These are phyloP conservation scores for Callionymus lyra DNA, from an alignment of 2,113 vertebrate genomes.

Conservation along the genomic window DNA sequence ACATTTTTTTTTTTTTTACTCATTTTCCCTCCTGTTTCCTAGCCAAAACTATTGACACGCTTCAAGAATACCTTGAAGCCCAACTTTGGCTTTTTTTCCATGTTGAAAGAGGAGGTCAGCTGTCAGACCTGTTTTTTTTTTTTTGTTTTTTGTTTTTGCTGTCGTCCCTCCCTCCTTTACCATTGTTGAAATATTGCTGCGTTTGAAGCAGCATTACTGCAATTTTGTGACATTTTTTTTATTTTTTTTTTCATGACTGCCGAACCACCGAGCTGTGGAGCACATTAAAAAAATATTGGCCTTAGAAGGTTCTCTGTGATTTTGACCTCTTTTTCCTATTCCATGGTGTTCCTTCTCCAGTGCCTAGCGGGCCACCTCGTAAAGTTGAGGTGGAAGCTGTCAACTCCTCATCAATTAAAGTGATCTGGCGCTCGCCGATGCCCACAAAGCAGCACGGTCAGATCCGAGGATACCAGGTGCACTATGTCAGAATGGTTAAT, in stretches of 20 bases:
- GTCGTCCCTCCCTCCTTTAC: conserved; percentile 57
- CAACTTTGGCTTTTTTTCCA: conserved; percentile 61
- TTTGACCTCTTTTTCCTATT: conserved; percentile 81
- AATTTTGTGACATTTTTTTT: conserved; percentile 69
- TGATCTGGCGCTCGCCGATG: conserved; percentile 95
- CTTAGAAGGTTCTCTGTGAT: conserved; percentile 75
- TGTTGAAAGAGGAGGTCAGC: conserved; percentile 77
- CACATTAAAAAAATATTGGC: conserved; percentile 40
- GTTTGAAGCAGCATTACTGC: conserved; percentile 70
- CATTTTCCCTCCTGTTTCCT: conserved; percentile 54
- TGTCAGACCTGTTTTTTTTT: conserved; percentile 70
- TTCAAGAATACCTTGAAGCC: conserved; percentile 78
- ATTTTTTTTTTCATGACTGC: conserved; percentile 42
- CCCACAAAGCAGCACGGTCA: conserved; percentile 97
- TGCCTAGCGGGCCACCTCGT: conserved; percentile 99
- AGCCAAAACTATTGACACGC: conserved; percentile 75
- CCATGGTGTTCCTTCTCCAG: conserved; percentile 98
- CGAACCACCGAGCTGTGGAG: conserved; percentile 50
- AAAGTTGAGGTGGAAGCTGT: conserved; percentile 99
- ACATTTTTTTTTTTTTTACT: conserved; percentile 46
- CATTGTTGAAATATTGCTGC: conserved; percentile 74
- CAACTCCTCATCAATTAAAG: conserved; percentile 98
- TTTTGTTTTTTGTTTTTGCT: conserved; percentile 55
- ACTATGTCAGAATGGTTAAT: conserved; percentile 95
- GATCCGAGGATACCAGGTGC: conserved; percentile 97